phyloP scores from a whole-genome alignment of 2,888 invertebrate species.

The Oxyteleia sp. region DNA sequence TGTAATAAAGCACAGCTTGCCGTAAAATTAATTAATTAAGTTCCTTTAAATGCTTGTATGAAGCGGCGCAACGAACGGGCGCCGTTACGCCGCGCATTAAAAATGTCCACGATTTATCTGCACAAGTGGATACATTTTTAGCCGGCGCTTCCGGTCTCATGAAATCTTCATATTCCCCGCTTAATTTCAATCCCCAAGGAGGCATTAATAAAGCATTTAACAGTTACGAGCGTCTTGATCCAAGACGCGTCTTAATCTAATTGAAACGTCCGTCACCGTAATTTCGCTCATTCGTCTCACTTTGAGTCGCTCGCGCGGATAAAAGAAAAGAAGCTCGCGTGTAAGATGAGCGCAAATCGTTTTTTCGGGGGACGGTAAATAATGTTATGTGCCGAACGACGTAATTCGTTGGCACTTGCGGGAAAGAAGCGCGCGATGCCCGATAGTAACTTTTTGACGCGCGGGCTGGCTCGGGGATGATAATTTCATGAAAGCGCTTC shows the following conservation, averaged over 20 bases:
- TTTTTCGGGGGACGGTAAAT: conserved; percentile 36
- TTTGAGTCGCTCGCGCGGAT: background rate
- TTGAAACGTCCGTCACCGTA: conserved; percentile 33
- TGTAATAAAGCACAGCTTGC: conserved; percentile 4
- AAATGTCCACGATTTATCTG: conserved; percentile 53
- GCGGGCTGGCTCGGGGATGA: no score
- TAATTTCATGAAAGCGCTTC: conserved; percentile 49
- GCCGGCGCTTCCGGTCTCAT: conserved; percentile 5
- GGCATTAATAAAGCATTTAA: conserved; percentile 47
- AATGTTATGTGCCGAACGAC: conserved; percentile 33
- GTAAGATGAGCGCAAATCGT: conserved; percentile 27
- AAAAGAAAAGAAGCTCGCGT: background rate
- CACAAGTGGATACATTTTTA: conserved; percentile 41
- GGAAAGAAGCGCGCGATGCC: conserved; percentile 27
- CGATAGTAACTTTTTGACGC: no score
- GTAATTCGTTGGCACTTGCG: conserved; percentile 37
- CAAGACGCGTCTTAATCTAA: conserved; percentile 39
- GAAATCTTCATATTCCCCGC: conserved; percentile 39
- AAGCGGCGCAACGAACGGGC: no score
- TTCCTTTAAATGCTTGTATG: no score
- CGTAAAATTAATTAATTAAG: conserved; percentile 34
- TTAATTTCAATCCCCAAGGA: conserved; percentile 24
- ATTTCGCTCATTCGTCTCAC: conserved; percentile 16
- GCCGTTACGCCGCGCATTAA: conserved; percentile 39
- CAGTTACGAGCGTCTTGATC: conserved; percentile 30